phyloP scores from a whole-genome alignment of 2,113 vertebrate genomes.

The Sinosuthora webbiana region DNA sequence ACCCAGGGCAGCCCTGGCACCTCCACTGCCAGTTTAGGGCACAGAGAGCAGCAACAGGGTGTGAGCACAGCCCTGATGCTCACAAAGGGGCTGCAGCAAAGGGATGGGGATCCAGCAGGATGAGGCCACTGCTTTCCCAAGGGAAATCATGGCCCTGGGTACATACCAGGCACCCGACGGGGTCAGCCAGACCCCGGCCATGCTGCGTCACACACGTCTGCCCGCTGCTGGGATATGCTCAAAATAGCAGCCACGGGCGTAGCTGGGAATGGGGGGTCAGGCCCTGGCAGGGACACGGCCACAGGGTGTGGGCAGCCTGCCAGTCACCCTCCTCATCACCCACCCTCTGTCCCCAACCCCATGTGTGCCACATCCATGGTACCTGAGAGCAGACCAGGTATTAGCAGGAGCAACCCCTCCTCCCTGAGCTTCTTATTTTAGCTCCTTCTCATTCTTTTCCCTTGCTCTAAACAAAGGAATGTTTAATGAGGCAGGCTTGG shows the following conservation, averaged over 20 bases:
- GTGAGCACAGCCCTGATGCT: not conserved
- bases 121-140: not conserved
- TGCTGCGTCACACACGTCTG: not conserved
- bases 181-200: not conserved
- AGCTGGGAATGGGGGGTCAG: not conserved
- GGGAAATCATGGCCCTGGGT: not conserved
- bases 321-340: not conserved
- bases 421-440: not conserved
- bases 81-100: not conserved
- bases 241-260: not conserved
- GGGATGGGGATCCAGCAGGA: not conserved
- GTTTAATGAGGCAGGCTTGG: conserved; percentile 18
- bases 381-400: not conserved
- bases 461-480: not conserved
- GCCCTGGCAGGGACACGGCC: fast-evolving
- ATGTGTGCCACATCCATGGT: fast-evolving
- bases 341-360: fast-evolving
- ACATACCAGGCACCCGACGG: not conserved
- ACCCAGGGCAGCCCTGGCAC: not conserved
- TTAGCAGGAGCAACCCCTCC: not conserved
- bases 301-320: not conserved
- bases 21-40: not conserved
- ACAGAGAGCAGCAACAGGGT: not conserved
- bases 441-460: not conserved
- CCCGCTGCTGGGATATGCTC: not conserved